Base-by-base conservation (phyloP, 92 coral and sea anemone species). In the Paragorgia papillata region DNA sequence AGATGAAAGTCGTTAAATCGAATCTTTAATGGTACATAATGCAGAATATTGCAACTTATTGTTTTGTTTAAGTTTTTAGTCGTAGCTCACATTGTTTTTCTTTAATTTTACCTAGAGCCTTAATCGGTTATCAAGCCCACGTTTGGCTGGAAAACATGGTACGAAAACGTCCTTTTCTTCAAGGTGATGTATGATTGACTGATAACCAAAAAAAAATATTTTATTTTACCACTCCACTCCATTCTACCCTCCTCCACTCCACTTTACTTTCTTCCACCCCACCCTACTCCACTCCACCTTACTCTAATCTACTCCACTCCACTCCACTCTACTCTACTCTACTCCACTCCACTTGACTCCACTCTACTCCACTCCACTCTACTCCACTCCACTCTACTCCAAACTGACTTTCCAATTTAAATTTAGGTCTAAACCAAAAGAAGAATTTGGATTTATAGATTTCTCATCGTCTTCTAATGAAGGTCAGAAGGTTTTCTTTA, bases 51-150 rank as follows among this genome's bases (percentile, higher is more conserved):
- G 43, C 12, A 4, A 37, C 6, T 4, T 5, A 12, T 5, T 5
- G 43, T 5, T 44, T 43, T 13, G 29, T 71, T 13, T 2, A 24
- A 1, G 26, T 40, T 14, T 57, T n/a, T n/a, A n/a, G n/a, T n/a
- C n/a, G n/a, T n/a, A n/a, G n/a, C n/a, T 29, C 28, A 27, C 21
- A n/a, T 57, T 19, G 8, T 29, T 35, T 35, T 12, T 32, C 37
- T 26, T 58, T 56, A n/a, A n/a, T 41, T 30, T 46, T 24, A 4
- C 27, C 34, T 27, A 95, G 99, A 95, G 96, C 75, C 74, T 95
- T 17, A 96, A 95, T 63, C 88, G 88, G 46, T 84, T 95, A 7
- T 89, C 99, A 31, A 91, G 97, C 39, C 99, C 99, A 1, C 30
- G 22, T 35, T 54, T 54, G 17, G 5, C 78, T 18, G 53, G 49